A percentile compares a stretch with the other conserved stretches of the same genome.
Conservation (phyloP, 2,113 vertebrate species). For the Pygoscelis antarcticus region DNA sequence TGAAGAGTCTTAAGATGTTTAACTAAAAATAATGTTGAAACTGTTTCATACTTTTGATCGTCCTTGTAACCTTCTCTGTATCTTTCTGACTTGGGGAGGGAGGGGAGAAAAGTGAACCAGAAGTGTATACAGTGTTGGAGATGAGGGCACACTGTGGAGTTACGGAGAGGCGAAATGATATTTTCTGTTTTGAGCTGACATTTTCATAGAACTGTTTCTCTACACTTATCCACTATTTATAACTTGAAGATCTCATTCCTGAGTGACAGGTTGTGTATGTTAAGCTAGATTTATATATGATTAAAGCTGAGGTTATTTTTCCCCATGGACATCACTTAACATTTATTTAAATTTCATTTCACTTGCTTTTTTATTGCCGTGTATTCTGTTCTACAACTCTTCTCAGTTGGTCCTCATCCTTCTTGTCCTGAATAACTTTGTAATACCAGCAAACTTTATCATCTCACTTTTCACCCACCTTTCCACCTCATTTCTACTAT, state of each 20-base stretch:
- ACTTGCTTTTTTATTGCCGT: background rate
- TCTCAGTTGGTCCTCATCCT: background rate
- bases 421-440: background rate
- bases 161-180: background rate
- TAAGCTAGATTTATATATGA: background rate
- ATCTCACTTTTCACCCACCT: background rate
- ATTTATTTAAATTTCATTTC: slow-evolving; percentile 5
- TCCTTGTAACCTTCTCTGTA: background rate
- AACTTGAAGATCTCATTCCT: background rate
- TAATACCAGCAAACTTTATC: background rate
- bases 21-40: background rate
- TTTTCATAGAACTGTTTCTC: background rate
- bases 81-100: background rate
- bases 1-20: background rate
- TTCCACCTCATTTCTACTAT: background rate
- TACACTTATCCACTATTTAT: background rate
- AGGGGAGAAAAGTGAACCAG: background rate
- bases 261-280: background rate
- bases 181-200: background rate
- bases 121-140: background rate
- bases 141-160: background rate
- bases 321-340: background rate
- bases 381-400: background rate
- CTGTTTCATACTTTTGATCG: background rate
- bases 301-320: background rate